These are phyloP conservation scores for Lycopodina hypogea DNA, from an alignment of 37 sponge, comb jelly and placozoan genomes.

Conservation along the genomic window DNA sequence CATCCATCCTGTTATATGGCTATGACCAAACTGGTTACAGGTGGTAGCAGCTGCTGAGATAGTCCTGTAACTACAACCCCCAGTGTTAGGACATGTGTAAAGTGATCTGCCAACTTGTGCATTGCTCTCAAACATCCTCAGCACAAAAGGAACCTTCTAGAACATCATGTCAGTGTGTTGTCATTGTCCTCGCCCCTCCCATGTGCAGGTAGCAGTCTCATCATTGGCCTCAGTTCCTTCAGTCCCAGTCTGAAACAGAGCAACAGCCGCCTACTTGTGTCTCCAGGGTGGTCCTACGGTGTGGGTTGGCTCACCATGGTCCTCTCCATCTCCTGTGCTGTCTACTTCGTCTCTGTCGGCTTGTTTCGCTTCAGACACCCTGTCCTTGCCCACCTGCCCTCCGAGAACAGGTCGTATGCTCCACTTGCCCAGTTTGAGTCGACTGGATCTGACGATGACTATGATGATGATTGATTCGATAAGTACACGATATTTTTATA, in stretches of 20 bases:
- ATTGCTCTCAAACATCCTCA: background rate
- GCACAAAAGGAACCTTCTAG: background rate
- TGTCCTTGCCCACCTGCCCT: background rate
- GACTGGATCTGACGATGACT: background rate
- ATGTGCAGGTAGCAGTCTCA: slow-evolving; percentile 21
- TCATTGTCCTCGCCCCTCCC: background rate
- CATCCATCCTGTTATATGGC: too few relatives aligned
- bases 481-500: background rate
- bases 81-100: too few relatives aligned
- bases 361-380: slow-evolving; percentile 26
- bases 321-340: slow-evolving; percentile 24
- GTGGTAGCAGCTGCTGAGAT: too few relatives aligned
- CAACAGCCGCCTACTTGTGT: background rate
- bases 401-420: slow-evolving; percentile 18
- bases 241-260: background rate
- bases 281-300: slow-evolving; percentile 59
- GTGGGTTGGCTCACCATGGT: slow-evolving; percentile 63
- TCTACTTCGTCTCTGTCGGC: slow-evolving; percentile 43
- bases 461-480: slow-evolving; percentile 31
- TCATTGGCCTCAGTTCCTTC: slow-evolving; percentile 42
- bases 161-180: background rate
- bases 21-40: too few relatives aligned
- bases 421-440: slow-evolving; percentile 44
- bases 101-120: too few relatives aligned
- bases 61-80: too few relatives aligned